Evolutionary conservation across 53 echinoderm and acorn worm genomes (phyloP).

Genomic region (Holothuria scabra): DNA sequence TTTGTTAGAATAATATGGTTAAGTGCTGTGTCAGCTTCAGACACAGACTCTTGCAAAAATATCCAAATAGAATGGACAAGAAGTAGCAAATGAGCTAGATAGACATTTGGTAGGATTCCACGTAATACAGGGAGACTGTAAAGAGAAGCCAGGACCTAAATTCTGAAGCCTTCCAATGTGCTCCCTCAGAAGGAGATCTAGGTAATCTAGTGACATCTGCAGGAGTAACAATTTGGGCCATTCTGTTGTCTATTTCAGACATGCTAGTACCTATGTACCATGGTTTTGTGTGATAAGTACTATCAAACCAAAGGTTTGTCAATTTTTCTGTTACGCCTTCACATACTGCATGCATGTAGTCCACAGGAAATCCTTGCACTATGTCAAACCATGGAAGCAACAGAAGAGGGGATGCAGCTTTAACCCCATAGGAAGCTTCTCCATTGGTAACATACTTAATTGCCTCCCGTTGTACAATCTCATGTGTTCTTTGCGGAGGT

Average conservation of each 20-base stretch:
- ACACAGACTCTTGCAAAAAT: constrained; percentile 32
- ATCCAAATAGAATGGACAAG: constrained; percentile 43
- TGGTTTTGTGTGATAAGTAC: not conserved
- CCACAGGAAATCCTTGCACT: constrained; percentile 39
- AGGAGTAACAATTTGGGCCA: constrained; percentile 31
- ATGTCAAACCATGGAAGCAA: constrained; percentile 44
- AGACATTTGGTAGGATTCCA: constrained; percentile 38
- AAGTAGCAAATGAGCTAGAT: constrained; percentile 42
- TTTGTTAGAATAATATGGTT: constrained; percentile 23
- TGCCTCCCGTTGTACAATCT: not conserved
- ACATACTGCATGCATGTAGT: constrained; percentile 45
- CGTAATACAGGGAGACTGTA: constrained; percentile 47
- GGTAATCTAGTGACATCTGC: constrained; percentile 50
- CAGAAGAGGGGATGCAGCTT: constrained; percentile 9
- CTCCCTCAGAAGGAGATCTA: constrained; percentile 37
- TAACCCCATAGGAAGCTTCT: constrained; percentile 4
- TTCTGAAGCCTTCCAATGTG: constrained; percentile 67
- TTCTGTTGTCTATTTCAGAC: not conserved
- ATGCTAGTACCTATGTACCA: constrained; percentile 12
- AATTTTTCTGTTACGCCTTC: constrained; percentile 22
- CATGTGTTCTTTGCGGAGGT: not conserved
- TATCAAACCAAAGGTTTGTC: constrained; percentile 38
- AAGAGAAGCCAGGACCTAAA: constrained; percentile 53
- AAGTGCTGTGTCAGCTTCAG: constrained; percentile 10
- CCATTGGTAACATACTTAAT: not conserved